A percentile compares a stretch with the other conserved stretches of the same genome.
Evolutionary conservation across 2,888 invertebrate genomes (phyloP).

Genomic region (Orchesella flavescens): DNA sequence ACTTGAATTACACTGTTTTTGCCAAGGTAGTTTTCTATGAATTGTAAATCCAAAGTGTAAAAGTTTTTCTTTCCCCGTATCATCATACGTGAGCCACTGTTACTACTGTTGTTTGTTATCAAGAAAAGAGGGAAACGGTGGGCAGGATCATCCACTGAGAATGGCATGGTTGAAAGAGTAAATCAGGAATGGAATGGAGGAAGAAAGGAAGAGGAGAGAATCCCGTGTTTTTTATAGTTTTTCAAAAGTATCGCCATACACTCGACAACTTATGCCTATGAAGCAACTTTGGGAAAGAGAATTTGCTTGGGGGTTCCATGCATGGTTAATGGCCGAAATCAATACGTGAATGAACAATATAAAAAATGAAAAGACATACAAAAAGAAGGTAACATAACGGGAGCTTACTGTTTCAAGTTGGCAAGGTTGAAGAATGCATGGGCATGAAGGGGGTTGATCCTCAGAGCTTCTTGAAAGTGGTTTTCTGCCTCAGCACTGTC

Average conservation of each 20-base stretch:
- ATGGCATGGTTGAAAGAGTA: slow-evolving; percentile 43
- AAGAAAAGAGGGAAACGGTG: slow-evolving; percentile 12
- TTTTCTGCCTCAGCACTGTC: slow-evolving; percentile 81
- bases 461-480: slow-evolving; percentile 79
- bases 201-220: slow-evolving; percentile 4
- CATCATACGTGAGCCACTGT: background rate
- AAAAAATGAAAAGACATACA: slow-evolving; percentile 43
- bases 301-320: slow-evolving; percentile 17
- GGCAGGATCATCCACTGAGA: background rate
- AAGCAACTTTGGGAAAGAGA: slow-evolving; percentile 1
- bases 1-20: slow-evolving; percentile 58
- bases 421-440: slow-evolving; percentile 90
- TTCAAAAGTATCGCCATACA: slow-evolving; percentile 52
- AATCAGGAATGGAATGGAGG: slow-evolving; percentile 33
- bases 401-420: slow-evolving; percentile 85
- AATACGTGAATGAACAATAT: slow-evolving; percentile 56
- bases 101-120: slow-evolving; percentile 24
- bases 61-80: slow-evolving; percentile 39
- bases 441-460: slow-evolving; percentile 82
- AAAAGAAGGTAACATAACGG: slow-evolving; percentile 65
- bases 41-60: slow-evolving; percentile 23
- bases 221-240: slow-evolving; percentile 57
- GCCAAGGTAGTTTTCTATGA: slow-evolving; percentile 19
- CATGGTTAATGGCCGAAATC: slow-evolving; percentile 63
- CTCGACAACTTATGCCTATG: background rate